Conservation (phyloP, 2,797 vertebrate species). For the Lacerta viridis region DNA sequence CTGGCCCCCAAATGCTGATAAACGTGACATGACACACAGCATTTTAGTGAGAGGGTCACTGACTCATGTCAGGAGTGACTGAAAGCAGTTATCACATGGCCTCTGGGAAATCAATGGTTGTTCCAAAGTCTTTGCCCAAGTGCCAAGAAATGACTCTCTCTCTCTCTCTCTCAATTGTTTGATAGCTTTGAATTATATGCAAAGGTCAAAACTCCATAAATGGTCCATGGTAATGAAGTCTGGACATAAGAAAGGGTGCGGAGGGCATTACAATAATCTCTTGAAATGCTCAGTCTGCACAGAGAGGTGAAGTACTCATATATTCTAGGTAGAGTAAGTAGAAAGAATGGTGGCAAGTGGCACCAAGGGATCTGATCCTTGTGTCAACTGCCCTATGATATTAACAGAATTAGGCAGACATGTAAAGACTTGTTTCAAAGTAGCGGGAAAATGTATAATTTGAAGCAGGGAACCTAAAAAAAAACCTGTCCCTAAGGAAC, state of each 20-base stretch:
- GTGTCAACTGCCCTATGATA: not conserved
- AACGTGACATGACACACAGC: accelerated
- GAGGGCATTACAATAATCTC: not conserved
- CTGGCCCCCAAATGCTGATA: not conserved
- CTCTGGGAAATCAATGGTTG: not conserved
- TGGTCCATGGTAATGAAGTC: not conserved
- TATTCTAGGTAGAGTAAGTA: not conserved
- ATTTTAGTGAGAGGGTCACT: accelerated
- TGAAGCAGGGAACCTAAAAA: not conserved
- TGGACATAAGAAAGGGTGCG: not conserved
- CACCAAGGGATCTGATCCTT: not conserved
- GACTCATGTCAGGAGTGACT: accelerated
- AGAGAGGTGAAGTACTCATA: not conserved
- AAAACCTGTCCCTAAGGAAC: not conserved
- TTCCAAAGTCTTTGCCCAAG: not conserved
- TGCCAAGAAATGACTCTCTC: not conserved
- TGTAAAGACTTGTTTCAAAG: not conserved
- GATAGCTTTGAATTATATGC: not conserved
- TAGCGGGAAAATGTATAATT: not conserved
- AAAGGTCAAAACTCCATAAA: not conserved
- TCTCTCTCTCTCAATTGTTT: not conserved
- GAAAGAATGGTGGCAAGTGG: not conserved
- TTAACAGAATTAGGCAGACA: not conserved
- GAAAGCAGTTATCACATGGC: not conserved
- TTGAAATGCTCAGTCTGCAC: not conserved